Base-by-base conservation (phyloP, 37 sponge, comb jelly and placozoan genomes). In the Eunapius fragilis region DNA sequence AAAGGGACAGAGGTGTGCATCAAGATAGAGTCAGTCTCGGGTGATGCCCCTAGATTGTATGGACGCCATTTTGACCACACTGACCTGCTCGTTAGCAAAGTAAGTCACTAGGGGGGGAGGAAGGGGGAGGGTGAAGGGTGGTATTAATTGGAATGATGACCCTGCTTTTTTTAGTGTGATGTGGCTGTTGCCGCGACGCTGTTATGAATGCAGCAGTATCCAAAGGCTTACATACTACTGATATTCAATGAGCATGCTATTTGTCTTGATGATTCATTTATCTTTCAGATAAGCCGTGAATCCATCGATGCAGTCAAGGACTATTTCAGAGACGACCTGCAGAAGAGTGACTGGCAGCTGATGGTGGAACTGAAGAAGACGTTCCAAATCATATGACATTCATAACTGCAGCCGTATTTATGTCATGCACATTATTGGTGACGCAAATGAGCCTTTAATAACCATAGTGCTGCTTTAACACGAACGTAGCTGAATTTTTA, bases 271-370 rank as follows among this genome's bases (percentile, higher is more conserved):
- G 47, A 37, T 38, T 31, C 75, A 38, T 22, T 0, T 22, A 3
- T 36, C 26, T 58, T 37, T 0, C 87, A 98, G 99, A 93, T 98
- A 30, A 93, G 85, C 25, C 79, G 99, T n/a, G 97, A 95, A 74
- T 97, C 97, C 24, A 98, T 98, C 50, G 97, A 98, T 90, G 92
- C 94, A 23, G 87, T 96, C 45, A 98, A 98, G 87, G 93, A 97
- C n/a, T 98, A 93, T 38, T 98, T 98, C 78, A 73, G 97, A 50
- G 97, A 97, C 76, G 97, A 98, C 68, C 80, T 98, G 67, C 85
- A 91, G 47, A 95, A 91, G 68, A 74, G 50, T 37, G 97, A 98
- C 89, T 98, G 99, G 99, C 94, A 95, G 68, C 85, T 98, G 28
- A 92, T 98, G 69, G 83, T 95, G 25, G 97, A 98, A 25, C 91